phyloP scores from a whole-genome alignment of 2,113 vertebrate genomes.

The Triplophysa siluroides region DNA sequence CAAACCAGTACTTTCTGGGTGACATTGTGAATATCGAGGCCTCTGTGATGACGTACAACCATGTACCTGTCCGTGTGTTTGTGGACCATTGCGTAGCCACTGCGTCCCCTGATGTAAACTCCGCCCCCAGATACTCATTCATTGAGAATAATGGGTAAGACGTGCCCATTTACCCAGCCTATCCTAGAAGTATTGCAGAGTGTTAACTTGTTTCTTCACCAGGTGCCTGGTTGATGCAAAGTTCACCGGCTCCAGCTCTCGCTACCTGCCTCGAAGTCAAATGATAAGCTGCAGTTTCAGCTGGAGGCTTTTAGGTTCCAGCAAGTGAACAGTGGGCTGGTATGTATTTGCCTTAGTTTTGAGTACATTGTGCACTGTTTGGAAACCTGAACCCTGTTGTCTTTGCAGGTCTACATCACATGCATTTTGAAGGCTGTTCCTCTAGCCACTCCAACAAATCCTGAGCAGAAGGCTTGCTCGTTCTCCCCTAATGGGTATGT shows the following conservation, averaged over 20 bases:
- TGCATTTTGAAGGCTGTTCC: slow-evolving; percentile 45
- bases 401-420: slow-evolving; percentile 47
- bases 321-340: not conserved
- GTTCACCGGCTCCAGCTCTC: slow-evolving; percentile 26
- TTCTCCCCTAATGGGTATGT: slow-evolving; percentile 27
- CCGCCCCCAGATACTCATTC: slow-evolving; percentile 43
- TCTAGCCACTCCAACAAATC: not conserved
- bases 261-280: slow-evolving; percentile 36
- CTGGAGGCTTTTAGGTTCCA: slow-evolving; percentile 50
- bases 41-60: slow-evolving; percentile 54
- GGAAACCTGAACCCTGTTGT: not conserved
- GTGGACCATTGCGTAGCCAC: slow-evolving; percentile 69
- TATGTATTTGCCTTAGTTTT: not conserved
- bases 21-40: slow-evolving; percentile 62
- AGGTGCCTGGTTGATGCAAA: slow-evolving; percentile 50
- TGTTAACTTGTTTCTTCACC: not conserved
- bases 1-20: no score
- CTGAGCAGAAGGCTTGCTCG: slow-evolving; percentile 50
- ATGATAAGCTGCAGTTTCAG: slow-evolving; percentile 37
- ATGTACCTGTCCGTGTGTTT: slow-evolving; percentile 64
- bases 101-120: slow-evolving; percentile 17
- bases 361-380: no score
- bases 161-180: not conserved
- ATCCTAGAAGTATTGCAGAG: not conserved
- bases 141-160: slow-evolving; percentile 58